Base-by-base conservation (phyloP, 2,113 vertebrate genomes). In the Lampris megalopsis region DNA sequence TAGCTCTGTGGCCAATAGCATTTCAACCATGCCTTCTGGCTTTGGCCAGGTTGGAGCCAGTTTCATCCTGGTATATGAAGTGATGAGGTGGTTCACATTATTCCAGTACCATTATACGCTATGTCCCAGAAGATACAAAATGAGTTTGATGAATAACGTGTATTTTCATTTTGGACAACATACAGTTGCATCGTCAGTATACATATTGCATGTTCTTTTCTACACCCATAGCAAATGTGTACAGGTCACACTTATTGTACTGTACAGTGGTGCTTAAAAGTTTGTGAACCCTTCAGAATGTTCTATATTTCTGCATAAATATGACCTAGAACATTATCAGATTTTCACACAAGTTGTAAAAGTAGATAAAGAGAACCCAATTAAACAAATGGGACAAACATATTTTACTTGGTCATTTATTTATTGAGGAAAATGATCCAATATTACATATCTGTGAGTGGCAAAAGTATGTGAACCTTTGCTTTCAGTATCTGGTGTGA, bases 31-130 rank as follows among this genome's bases (percentile, higher is more conserved):
- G 50, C 10, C 50, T 53, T 53, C 50, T 53, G 6, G 3, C 3
- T 11, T 53, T 53, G 50, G 52, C 40, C 53, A 66, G 53, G 36
- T 67, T 65, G 64, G 47, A 66, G 45, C 63, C 53, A 41, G 73
- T 47, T 54, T 77, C 74, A 66, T 75, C 66, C 61, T 66, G 1
- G 2, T 40, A 73, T 35, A 68, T 45, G n/a, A 62, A 71, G 43
- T 4, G 52, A 47, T 76, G 50, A 13, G 47, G 1, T n/a, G 52
- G 35, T 47, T 71, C 63, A 43, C 57, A 63, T 60, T 49, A 63
- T 6, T 63, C 49, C 11, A 74, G 6, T 45, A 54, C 62, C 60
- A 75, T 71, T 38, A 77, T 53, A 35, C 41, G 11, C 61, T 66
- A 35, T 53, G 40, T 68, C 45, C 45, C 9, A 71, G 11, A 54